Percentiles rank a stretch among this genome's conserved stretches.
phyloP scores from a whole-genome alignment of 2,113 vertebrate genomes.

The Tragelaphus buxtoni region DNA sequence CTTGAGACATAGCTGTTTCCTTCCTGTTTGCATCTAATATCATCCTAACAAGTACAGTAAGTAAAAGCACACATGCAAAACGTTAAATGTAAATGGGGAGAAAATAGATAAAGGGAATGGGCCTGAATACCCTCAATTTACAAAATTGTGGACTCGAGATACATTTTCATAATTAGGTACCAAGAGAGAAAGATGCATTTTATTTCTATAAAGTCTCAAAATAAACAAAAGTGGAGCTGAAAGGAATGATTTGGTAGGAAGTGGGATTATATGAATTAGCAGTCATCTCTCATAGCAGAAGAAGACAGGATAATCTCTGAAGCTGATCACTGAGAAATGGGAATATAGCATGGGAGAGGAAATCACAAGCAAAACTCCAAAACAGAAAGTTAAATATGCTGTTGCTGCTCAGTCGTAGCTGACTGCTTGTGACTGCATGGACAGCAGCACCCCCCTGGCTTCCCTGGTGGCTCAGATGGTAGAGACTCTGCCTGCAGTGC shows the following conservation, averaged over 20 bases:
- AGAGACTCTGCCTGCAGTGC: neutral
- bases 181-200: neutral
- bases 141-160: neutral
- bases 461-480: neutral
- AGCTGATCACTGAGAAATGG: neutral
- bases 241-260: neutral
- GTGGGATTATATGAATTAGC: neutral
- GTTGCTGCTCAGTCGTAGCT: neutral
- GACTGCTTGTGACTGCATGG: neutral
- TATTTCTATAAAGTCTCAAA: neutral
- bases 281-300: neutral
- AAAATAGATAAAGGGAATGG: neutral
- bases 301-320: neutral
- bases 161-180: neutral
- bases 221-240: neutral
- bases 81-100: neutral
- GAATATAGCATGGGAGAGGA: neutral
- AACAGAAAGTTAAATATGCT: neutral
- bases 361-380: neutral
- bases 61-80: neutral
- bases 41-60: neutral
- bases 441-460: neutral
- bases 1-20: neutral
- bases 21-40: neutral
- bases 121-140: no score